Percentiles rank a stretch among this genome's conserved stretches.
Evolutionary conservation across 2,113 vertebrate species (phyloP).

Genomic region (Morone saxatilis): DNA sequence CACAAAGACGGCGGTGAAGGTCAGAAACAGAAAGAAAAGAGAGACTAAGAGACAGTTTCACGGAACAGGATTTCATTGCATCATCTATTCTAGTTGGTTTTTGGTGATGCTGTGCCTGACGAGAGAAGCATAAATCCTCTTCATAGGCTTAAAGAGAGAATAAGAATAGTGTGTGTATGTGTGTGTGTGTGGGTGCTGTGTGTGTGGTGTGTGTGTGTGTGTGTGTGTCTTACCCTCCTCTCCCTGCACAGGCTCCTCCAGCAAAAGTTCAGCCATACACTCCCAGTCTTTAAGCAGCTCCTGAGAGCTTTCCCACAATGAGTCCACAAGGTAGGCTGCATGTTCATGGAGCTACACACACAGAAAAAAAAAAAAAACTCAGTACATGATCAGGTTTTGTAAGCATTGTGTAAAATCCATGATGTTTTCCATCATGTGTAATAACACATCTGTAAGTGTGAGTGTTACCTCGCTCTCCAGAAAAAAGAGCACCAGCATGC

Average conservation of each 20-base stretch:
- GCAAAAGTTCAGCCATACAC: conserved; percentile 96
- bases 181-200: neutral
- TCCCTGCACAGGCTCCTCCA: conserved; percentile 98
- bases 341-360: conserved; percentile 93
- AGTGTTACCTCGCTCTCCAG: conserved; percentile 98
- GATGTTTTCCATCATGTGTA: neutral
- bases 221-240: conserved; percentile 90
- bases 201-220: neutral
- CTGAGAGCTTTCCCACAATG: conserved; percentile 99
- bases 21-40: conserved; percentile 2
- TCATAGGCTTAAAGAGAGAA: neutral
- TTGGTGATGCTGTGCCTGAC: neutral
- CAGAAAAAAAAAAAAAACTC: neutral
- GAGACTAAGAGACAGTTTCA: conserved; percentile 15
- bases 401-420: neutral
- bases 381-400: neutral
- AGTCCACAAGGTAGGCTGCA: conserved; percentile 98
- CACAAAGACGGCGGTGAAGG: neutral
- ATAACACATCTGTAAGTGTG: neutral
- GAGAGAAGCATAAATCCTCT: neutral
- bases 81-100: conserved; percentile 26
- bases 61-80: conserved; percentile 17
- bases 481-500: conserved; percentile 99
- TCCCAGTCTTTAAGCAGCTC: conserved; percentile 99
- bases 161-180: neutral